These are phyloP conservation scores for Epiblema foenella DNA, from an alignment of 2,888 invertebrate species.

Conservation along the genomic window DNA sequence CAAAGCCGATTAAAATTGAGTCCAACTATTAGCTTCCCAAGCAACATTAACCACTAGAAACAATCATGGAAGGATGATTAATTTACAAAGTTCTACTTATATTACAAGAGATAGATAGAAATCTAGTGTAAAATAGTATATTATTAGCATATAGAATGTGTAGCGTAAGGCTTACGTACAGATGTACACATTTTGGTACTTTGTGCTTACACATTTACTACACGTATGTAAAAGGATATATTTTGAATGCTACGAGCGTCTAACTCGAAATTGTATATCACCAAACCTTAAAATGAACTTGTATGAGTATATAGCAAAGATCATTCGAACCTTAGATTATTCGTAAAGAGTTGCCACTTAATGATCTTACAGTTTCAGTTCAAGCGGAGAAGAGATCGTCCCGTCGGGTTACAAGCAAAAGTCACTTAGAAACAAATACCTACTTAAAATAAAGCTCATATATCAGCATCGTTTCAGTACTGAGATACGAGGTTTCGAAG, in stretches of 20 bases:
- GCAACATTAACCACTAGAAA: conserved; percentile 51
- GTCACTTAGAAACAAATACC: no score
- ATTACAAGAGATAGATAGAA: conserved; percentile 79
- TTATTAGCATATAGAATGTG: conserved; percentile 64
- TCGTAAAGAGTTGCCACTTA: conserved; percentile 73
- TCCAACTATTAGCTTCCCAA: conserved; percentile 45
- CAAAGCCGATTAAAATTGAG: conserved; percentile 39
- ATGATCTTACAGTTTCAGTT: conserved; percentile 62
- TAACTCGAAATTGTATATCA: conserved; percentile 64
- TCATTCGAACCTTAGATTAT: conserved; percentile 62
- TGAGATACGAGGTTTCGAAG: no score
- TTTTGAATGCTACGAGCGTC: conserved; percentile 55
- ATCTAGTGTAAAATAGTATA: conserved; percentile 75
- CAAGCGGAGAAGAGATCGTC: conserved; percentile 22
- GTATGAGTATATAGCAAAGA: conserved; percentile 60
- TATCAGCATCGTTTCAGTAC: no score
- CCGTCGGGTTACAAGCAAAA: no score
- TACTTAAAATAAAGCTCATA: no score
- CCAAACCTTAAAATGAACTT: conserved; percentile 62
- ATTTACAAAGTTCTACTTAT: conserved; percentile 77
- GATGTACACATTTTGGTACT: conserved; percentile 64
- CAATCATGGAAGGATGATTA: conserved; percentile 75
- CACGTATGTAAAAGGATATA: conserved; percentile 59
- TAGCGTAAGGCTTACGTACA: conserved; percentile 60
- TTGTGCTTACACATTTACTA: conserved; percentile 67